Evolutionary conservation across 2,797 vertebrate genomes (phyloP).

Genomic region (Leptodactylus fallax): DNA sequence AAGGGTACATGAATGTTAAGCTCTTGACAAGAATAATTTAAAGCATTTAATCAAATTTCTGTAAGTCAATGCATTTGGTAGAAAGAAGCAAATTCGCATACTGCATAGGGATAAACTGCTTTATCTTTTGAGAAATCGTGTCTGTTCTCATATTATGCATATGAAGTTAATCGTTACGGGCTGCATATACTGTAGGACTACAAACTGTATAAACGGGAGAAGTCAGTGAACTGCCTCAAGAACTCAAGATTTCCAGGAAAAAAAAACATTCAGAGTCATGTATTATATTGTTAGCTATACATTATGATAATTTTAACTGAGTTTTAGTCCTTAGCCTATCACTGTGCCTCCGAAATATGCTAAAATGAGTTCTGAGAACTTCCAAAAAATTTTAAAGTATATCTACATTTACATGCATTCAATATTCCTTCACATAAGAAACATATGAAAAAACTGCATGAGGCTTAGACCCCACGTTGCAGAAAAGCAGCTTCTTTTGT

Average conservation of each 20-base stretch:
- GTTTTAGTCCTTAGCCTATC: neutral
- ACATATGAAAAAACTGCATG: too few relatives aligned
- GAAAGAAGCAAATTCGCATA: conserved; percentile 43
- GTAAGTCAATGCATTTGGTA: conserved; percentile 44
- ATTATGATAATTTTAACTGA: neutral
- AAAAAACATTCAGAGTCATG: neutral
- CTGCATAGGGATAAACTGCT: neutral
- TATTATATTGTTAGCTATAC: neutral
- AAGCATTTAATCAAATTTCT: conserved; percentile 59
- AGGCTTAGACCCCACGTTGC: too few relatives aligned
- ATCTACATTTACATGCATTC: too few relatives aligned
- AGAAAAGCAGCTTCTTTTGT: too few relatives aligned
- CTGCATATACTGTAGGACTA: neutral
- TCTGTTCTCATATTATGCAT: neutral
- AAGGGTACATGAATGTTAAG: conserved; percentile 45
- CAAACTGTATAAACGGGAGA: neutral
- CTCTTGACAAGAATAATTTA: conserved; percentile 56
- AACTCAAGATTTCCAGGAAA: neutral
- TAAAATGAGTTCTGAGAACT: neutral
- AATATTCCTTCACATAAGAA: too few relatives aligned
- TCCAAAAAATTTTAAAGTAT: neutral
- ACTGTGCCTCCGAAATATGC: neutral
- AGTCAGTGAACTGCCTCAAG: too few relatives aligned
- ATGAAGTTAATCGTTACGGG: neutral
- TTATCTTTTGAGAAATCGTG: conserved; percentile 27